Evolutionary conservation across 2,113 vertebrate genomes (phyloP).

Genomic region (Dasypus novemcinctus): DNA sequence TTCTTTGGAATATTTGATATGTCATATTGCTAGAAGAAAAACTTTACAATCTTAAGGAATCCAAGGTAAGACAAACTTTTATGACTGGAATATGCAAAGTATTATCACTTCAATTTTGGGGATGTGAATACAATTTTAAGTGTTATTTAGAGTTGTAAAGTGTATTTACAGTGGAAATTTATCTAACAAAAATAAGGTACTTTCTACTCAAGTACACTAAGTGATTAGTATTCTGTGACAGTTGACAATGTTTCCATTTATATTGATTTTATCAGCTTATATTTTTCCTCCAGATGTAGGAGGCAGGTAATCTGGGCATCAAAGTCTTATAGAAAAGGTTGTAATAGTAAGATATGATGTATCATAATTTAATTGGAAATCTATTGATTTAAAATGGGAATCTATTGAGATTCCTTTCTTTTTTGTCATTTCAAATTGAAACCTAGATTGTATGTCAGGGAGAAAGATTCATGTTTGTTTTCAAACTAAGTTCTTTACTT

Average conservation of each 20-base stretch:
- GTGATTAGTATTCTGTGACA: not conserved
- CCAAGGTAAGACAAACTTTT: not conserved
- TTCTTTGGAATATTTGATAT: not conserved
- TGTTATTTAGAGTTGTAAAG: not conserved
- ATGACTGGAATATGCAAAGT: not conserved
- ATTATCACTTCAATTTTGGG: not conserved
- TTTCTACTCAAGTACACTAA: not conserved
- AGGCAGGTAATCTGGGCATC: not conserved
- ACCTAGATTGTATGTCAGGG: not conserved
- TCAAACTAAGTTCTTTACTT: slow-evolving; percentile 15
- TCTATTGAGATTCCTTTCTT: not conserved
- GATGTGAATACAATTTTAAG: not conserved
- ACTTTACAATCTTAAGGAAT: not conserved
- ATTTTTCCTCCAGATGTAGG: not conserved
- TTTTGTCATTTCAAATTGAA: not conserved
- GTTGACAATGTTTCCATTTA: not conserved
- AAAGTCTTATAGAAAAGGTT: not conserved
- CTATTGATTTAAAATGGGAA: not conserved
- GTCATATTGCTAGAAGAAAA: not conserved
- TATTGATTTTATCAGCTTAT: not conserved
- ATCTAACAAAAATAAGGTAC: not conserved
- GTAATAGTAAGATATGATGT: not conserved
- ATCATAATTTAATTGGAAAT: not conserved
- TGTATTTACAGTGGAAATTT: not conserved
- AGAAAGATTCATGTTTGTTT: slow-evolving; percentile 47